Conservation (phyloP, 2,888 invertebrate genomes). For the Hanleya hanleyi region DNA sequence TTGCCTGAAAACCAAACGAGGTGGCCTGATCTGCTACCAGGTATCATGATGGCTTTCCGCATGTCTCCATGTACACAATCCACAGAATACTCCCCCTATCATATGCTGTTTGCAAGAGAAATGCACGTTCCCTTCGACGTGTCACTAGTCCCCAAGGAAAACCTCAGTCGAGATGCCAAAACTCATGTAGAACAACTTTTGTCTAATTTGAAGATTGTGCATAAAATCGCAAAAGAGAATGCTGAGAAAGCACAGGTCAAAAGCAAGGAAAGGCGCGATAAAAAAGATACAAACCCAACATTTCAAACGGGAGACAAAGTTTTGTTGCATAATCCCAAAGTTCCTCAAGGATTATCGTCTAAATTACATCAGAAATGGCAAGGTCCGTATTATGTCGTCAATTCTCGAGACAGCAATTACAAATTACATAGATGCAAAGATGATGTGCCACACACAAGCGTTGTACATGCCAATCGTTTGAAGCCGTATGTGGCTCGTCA, state of each 20-base stretch:
- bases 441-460: no score
- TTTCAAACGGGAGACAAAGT: slow-evolving; percentile 20
- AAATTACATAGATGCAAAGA: slow-evolving; percentile 14
- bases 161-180: background rate
- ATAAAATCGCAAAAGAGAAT: slow-evolving; percentile 8
- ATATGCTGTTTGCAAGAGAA: slow-evolving; percentile 10
- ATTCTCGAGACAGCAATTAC: slow-evolving; percentile 18
- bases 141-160: slow-evolving; percentile 11
- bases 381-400: slow-evolving; percentile 29
- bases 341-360: slow-evolving; percentile 16
- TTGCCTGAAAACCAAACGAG: slow-evolving; percentile 26
- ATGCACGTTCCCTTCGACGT: slow-evolving; percentile 15
- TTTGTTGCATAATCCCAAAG: slow-evolving; percentile 1
- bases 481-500: slow-evolving; percentile 9
- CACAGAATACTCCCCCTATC: slow-evolving; percentile 20
- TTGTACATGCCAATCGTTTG: no score
- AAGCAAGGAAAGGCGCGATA: slow-evolving; percentile 19
- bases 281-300: slow-evolving; percentile 8
- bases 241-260: slow-evolving; percentile 4
- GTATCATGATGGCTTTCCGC: slow-evolving; percentile 18
- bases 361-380: slow-evolving; percentile 20
- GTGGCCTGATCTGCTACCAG: slow-evolving; percentile 8
- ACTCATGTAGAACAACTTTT: background rate
- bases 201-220: background rate
- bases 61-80: slow-evolving; percentile 9